Evolutionary conservation across 2,113 vertebrate genomes (phyloP), one percentile per base, ranked within the genome.

Genomic region (Eurypyga helias): DNA sequence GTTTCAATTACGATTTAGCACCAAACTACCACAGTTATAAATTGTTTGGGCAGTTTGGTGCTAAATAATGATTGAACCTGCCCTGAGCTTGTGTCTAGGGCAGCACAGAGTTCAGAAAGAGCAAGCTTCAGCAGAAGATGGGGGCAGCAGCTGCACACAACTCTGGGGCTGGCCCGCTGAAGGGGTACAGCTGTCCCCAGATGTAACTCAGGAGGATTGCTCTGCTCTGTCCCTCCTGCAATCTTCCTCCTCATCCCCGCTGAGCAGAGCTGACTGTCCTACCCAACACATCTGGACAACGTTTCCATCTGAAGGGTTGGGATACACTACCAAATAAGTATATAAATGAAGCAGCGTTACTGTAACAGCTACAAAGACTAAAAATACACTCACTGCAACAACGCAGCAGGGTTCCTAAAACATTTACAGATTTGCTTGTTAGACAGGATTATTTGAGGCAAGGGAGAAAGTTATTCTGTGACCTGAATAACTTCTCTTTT

Each of bases 251-350:
- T 73, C 72, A 38, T 85, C 84, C 61, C 58, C 1, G 1, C 4
- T 21, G 14, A 91, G 87, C 80, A 95, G 94, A 38, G 71, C 62
- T 36, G 58, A 87, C 76, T 89, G 86, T 62, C 95, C 58, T 70
- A 65, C 52, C 71, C 78, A 64, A 73, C 49, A 89, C 87, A 94
- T 95, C 85, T 92, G 95, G 83, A 93, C 85, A 95, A 72, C 8
- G 58, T 97, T 97, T 93, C 91, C 49, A 55, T 73, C 94, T 83
- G 85, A 88, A 90, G 75, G 91, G 77, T n/a, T 94, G 94, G 54
- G 90, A 95, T 46, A 83, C 57, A 73, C 62, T 97, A 97, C 89
- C 94, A 95, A 93, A 87, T 96, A 96, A 91, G 91, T 89, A 93
- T 95, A 97, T 64, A 96, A 96, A 82, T 9, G 91, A 72, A 95